Percentiles rank a stretch among this genome's conserved stretches.
Conservation (phyloP, 2,797 vertebrate species). For the Xiphophorus birchmanni region DNA sequence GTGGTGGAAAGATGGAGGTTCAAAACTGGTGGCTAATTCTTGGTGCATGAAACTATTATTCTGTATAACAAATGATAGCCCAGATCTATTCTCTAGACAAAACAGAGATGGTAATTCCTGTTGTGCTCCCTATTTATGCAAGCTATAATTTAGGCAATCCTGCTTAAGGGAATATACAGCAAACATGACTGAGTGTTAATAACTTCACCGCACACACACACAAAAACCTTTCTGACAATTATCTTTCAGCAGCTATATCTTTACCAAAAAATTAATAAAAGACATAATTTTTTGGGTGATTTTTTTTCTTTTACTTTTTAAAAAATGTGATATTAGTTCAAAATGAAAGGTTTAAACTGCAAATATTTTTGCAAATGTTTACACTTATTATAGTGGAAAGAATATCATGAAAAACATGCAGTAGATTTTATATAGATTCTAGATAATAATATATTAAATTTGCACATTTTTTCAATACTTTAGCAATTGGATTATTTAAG, state of each 20-base stretch:
- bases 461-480: neutral
- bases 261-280: neutral
- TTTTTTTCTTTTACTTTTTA: no score
- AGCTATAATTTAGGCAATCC: neutral
- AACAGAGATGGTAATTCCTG: neutral
- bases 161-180: neutral
- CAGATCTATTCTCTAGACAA: neutral
- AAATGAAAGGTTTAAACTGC: neutral
- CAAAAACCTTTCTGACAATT: neutral
- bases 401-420: neutral
- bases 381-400: neutral
- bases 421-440: neutral
- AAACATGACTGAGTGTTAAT: neutral
- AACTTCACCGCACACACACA: neutral
- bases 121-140: neutral
- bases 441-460: neutral
- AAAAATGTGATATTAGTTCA: neutral
- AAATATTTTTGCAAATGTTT: neutral
- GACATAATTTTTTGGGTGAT: no score
- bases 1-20: neutral
- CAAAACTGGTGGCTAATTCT: slow-evolving; percentile 23
- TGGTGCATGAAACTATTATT: slow-evolving; percentile 18
- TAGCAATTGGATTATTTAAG: neutral
- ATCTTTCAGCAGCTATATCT: neutral
- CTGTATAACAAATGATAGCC: neutral